These are phyloP conservation scores for Xiphorhynchus elegans DNA, from an alignment of 2,113 vertebrate genomes.

Conservation along the genomic window DNA sequence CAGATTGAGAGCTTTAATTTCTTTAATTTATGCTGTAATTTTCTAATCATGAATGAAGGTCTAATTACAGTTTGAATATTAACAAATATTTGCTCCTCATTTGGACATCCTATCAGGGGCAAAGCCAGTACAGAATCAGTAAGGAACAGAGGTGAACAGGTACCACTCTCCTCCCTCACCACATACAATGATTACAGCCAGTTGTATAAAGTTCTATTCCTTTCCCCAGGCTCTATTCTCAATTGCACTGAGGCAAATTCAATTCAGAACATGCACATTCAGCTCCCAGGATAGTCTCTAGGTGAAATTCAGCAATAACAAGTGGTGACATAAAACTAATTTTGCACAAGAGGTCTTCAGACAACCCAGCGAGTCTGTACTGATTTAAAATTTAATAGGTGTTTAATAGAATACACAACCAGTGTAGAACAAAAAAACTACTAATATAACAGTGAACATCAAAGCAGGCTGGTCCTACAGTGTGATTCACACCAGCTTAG, in stretches of 20 bases:
- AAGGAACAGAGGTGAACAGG: neutral
- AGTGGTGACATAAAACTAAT: neutral
- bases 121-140: neutral
- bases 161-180: neutral
- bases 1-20: neutral
- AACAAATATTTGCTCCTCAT: neutral
- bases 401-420: neutral
- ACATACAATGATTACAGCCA: neutral
- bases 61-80: neutral
- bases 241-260: neutral
- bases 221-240: neutral
- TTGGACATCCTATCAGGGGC: neutral
- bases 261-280: neutral
- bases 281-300: neutral
- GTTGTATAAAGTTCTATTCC: neutral
- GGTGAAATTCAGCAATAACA: neutral
- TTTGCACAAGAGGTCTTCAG: neutral
- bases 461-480: neutral
- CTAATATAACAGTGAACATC: neutral
- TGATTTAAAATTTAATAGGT: neutral
- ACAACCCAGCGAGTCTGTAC: neutral
- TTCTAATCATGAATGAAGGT: neutral
- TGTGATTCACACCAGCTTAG: neutral
- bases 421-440: neutral
- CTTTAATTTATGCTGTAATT: neutral